Conservation (phyloP, 2,888 invertebrate genomes). For the Tubulanus polymorphus region DNA sequence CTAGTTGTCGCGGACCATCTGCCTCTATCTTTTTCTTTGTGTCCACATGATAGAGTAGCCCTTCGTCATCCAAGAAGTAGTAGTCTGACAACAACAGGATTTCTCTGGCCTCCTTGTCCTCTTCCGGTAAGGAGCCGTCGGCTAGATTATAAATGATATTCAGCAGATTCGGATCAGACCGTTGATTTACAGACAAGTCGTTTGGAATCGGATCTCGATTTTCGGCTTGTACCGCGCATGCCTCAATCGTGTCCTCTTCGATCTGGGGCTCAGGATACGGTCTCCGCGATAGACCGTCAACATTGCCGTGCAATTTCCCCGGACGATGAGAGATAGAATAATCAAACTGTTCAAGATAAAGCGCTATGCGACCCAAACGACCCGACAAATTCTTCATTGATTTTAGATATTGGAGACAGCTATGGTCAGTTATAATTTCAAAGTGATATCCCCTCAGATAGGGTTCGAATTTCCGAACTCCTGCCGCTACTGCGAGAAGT, state of each 20-base stretch:
- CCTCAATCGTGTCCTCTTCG: not conserved
- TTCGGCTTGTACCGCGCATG: not conserved
- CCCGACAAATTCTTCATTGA: not conserved
- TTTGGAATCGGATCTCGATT: not conserved
- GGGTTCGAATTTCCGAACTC: not conserved
- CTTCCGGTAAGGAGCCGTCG: not conserved
- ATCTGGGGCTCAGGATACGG: no score
- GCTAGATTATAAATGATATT: not conserved
- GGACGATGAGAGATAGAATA: constrained; percentile 2
- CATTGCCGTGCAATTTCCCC: not conserved
- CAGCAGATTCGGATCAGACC: not conserved
- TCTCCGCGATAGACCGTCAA: not conserved
- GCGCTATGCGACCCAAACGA: not conserved
- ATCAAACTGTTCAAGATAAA: constrained; percentile 1
- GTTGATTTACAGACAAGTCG: no score
- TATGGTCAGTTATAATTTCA: not conserved
- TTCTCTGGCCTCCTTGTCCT: not conserved
- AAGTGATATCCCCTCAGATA: not conserved
- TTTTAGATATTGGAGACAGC: not conserved
- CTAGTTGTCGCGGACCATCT: not conserved
- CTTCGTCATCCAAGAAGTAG: not conserved
- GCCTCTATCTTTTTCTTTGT: no score
- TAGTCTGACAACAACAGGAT: not conserved
- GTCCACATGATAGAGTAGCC: not conserved
- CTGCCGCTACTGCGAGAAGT: not conserved